Evolutionary conservation across 2,113 vertebrate species (phyloP).

Genomic region (Apteryx owenii): DNA sequence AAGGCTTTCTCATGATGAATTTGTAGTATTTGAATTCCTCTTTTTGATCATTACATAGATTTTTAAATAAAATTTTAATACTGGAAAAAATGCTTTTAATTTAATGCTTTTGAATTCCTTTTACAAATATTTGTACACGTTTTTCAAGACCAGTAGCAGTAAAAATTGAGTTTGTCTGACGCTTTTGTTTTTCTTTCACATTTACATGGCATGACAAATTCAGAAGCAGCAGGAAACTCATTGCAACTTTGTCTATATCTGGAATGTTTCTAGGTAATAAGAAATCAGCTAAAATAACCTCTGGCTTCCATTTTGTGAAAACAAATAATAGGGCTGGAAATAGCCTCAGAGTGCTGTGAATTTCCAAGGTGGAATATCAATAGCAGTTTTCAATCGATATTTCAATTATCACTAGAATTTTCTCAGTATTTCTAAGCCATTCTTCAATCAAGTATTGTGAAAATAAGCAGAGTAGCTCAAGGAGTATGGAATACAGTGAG

Average conservation of each 20-base stretch:
- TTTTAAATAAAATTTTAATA: neutral
- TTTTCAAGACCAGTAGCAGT: neutral
- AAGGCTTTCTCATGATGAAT: neutral
- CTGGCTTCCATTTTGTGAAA: constrained; percentile 69
- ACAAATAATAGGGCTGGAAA: constrained; percentile 57
- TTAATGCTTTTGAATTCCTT: neutral
- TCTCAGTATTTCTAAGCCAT: constrained; percentile 58
- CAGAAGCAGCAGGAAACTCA: constrained; percentile 5
- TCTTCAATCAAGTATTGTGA: constrained; percentile 61
- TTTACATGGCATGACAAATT: neutral
- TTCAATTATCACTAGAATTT: constrained; percentile 69
- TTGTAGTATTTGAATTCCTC: neutral
- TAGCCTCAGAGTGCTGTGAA: constrained; percentile 33
- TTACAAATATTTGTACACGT: neutral
- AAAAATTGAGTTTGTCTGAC: neutral
- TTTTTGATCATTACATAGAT: neutral
- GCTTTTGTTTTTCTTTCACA: neutral
- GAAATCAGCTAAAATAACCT: constrained; percentile 56
- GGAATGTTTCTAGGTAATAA: constrained; percentile 39
- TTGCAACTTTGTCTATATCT: neutral
- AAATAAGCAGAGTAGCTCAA: constrained; percentile 49
- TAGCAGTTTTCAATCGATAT: constrained; percentile 53
- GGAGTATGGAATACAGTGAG: constrained; percentile 29
- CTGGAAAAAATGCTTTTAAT: neutral
- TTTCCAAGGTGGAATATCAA: constrained; percentile 56